These are phyloP conservation scores for Heteromormyrus szaboi DNA, from an alignment of 2,797 vertebrate genomes.

Conservation along the genomic window DNA sequence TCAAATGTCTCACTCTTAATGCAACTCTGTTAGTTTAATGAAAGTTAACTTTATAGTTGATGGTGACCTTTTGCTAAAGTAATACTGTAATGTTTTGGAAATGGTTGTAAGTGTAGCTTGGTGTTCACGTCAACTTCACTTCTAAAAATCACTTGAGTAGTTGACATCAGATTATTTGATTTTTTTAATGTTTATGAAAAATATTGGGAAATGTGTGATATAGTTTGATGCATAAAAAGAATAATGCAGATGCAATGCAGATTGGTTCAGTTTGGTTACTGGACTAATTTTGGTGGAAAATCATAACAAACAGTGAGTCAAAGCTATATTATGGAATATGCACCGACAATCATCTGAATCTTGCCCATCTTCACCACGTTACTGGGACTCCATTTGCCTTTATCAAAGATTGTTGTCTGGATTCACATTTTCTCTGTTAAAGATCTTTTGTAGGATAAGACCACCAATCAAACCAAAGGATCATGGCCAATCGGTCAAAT, in stretches of 20 bases:
- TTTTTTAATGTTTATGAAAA: not conserved
- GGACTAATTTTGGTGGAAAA: not conserved
- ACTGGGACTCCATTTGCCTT: constrained; percentile 7
- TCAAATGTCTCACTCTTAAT: not conserved
- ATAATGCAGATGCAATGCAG: not conserved
- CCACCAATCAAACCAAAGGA: not conserved
- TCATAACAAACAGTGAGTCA: not conserved
- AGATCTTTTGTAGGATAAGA: not conserved
- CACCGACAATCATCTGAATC: not conserved
- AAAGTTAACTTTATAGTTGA: not conserved
- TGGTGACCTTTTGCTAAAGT: not conserved
- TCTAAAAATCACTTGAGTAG: not conserved
- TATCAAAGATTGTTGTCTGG: not conserved
- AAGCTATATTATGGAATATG: not conserved
- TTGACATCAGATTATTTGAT: not conserved
- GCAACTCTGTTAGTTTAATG: not conserved
- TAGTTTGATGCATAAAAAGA: not conserved
- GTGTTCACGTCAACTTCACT: not conserved
- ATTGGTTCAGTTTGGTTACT: not conserved
- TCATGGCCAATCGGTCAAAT: not conserved
- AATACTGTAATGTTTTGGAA: not conserved
- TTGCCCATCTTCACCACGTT: not conserved
- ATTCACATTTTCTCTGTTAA: constrained; percentile 7
- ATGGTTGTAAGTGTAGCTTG: not conserved
- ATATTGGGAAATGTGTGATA: not conserved